Conservation (phyloP, 2,113 vertebrate genomes). For the Carettochelys insculpta region DNA sequence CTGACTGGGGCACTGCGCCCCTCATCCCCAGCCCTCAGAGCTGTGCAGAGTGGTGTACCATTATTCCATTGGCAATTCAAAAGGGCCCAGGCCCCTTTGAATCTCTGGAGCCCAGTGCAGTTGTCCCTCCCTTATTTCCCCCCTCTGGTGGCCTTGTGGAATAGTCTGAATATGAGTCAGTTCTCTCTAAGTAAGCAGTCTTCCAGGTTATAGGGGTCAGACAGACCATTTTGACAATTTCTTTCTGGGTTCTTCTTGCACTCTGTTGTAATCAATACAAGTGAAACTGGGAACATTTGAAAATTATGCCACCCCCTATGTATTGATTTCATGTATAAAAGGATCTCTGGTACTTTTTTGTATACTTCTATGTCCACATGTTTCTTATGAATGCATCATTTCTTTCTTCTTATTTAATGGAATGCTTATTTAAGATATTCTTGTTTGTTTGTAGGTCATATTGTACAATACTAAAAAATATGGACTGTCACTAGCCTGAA, state of each 20-base stretch:
- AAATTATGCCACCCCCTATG: neutral
- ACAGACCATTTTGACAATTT: rapidly evolving
- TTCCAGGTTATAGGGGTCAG: neutral
- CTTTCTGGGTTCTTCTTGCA: slow-evolving; percentile 2
- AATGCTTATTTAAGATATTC: neutral
- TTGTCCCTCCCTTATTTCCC: too few species aligned
- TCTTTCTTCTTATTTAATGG: neutral
- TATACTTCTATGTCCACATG: neutral
- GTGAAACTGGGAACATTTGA: neutral
- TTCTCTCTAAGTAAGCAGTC: neutral
- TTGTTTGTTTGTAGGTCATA: neutral
- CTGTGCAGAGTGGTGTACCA: too few species aligned
- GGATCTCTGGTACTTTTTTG: neutral
- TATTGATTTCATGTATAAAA: slow-evolving; percentile 8
- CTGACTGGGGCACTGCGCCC: too few species aligned
- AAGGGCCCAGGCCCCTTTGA: too few species aligned
- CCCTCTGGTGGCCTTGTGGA: too few species aligned
- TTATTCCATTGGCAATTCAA: too few species aligned
- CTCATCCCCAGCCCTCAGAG: too few species aligned
- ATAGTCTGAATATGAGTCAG: neutral
- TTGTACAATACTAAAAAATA: neutral
- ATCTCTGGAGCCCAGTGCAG: too few species aligned
- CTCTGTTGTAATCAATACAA: neutral
- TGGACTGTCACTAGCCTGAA: neutral
- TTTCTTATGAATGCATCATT: neutral